Conservation (phyloP, 2,113 vertebrate genomes). For the Brachyistius frenatus region DNA sequence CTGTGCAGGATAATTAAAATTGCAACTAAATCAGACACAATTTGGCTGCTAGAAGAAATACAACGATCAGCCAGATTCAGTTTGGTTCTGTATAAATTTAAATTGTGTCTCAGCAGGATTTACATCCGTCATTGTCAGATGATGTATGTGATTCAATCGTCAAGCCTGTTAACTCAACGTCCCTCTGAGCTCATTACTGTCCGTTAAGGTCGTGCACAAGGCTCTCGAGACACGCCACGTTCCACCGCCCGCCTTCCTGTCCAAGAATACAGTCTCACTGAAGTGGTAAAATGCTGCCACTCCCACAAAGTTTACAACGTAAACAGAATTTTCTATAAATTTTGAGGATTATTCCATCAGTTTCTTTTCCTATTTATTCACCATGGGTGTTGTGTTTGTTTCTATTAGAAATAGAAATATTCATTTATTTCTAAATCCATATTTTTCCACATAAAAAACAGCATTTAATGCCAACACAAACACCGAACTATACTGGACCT, state of each 20-base stretch:
- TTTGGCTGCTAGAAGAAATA: too few species aligned
- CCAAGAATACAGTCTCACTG: not conserved
- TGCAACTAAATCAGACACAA: not conserved
- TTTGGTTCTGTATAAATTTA: not conserved
- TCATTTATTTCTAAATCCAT: too few species aligned
- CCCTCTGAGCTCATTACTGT: not conserved
- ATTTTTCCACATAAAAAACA: not conserved
- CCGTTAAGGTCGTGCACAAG: not conserved
- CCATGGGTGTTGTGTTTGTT: too few species aligned
- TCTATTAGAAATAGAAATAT: too few species aligned
- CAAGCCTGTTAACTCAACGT: not conserved
- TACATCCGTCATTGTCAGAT: not conserved
- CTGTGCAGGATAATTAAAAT: not conserved
- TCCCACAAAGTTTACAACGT: too few species aligned
- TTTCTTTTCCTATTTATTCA: too few species aligned
- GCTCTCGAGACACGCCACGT: not conserved
- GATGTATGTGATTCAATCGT: not conserved
- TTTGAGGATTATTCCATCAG: too few species aligned
- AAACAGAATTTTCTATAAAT: too few species aligned
- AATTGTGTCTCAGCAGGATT: not conserved
- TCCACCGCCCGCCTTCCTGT: slow-evolving; percentile 1
- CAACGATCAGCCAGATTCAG: not conserved
- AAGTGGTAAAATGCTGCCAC: not conserved
- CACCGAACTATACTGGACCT: not conserved
- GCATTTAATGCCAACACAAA: not conserved